Evolutionary conservation across 2,888 invertebrate genomes (phyloP), one percentile per base, ranked within the genome.

Genomic region (Pyrocoelia pectoralis): DNA sequence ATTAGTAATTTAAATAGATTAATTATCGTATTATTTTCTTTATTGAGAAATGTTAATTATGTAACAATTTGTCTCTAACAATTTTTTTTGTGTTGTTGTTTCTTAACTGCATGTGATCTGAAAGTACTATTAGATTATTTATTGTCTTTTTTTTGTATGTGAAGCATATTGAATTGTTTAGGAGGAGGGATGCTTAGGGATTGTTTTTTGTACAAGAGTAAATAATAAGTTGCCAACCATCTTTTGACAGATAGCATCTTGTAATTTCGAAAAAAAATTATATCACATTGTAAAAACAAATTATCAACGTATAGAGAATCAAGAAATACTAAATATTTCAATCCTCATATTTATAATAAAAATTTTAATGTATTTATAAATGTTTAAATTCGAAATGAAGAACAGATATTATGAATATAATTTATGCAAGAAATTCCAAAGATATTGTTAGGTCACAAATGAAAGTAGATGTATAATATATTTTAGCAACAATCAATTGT

Each of bases 401-500:
- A 49, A 38, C 48, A 38, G 13, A 17, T 46, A n/a, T n/a, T n/a
- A 17, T 18, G 29, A 33, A 17, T 17, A 53, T 43, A n/a, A n/a
- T 18, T 17, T 24, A 52, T 58, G 58, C 38, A 62, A 18, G 56
- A 63, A 54, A 58, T 63, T 58, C 63, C 63, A 63, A 63, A 63
- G 63, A 63, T 63, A 57, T 58, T 51, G 50, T 53, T 63, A 58
- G 58, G 51, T 59, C 58, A 46, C 41, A 54, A 58, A 48, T 18
- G 55, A 58, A 48, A 51, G 54, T 64, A 64, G 64, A 55, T 64
- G 64, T 64, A 60, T 56, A 56, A 58, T 62, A 57, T 69, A 70
- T 70, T 71, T 70, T 71, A 72, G 71, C 71, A 71, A 69, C 67
- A 68, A 58, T 61, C 60, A 57, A 54, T 59, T 61, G 49, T 76